phyloP scores from a whole-genome alignment of 2,797 vertebrate species.

The Gymnopithys bicolor region DNA sequence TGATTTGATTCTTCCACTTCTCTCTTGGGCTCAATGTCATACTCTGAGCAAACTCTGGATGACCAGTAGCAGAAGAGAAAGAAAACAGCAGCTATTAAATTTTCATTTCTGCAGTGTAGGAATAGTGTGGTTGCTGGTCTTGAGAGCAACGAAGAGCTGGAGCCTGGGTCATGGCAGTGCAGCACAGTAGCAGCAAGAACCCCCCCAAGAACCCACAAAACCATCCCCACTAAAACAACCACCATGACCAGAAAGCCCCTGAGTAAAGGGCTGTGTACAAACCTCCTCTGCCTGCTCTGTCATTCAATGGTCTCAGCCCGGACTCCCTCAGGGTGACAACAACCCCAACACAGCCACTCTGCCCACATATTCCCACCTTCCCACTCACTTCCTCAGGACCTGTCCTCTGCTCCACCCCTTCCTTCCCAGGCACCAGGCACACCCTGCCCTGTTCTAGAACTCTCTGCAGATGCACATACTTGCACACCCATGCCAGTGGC shows the following conservation, averaged over 20 bases:
- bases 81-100: neutral
- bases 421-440: fast-evolving
- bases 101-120: neutral
- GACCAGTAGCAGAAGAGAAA: neutral
- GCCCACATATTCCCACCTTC: fast-evolving
- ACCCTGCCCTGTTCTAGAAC: neutral
- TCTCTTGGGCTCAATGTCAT: neutral
- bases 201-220: neutral
- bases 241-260: fast-evolving
- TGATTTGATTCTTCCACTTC: neutral
- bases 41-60: fast-evolving
- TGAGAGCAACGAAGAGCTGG: fast-evolving
- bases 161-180: fast-evolving
- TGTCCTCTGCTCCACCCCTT: neutral
- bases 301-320: fast-evolving
- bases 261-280: neutral
- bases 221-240: fast-evolving
- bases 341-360: fast-evolving
- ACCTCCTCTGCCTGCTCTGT: neutral
- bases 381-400: fast-evolving
- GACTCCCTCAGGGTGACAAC: fast-evolving
- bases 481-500: fast-evolving
- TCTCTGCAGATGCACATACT: fast-evolving
- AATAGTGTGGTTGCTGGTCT: neutral
- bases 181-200: fast-evolving